These are phyloP conservation scores for Phalacrocorax brasilianus DNA, from an alignment of 2,113 vertebrate genomes.

Conservation along the genomic window DNA sequence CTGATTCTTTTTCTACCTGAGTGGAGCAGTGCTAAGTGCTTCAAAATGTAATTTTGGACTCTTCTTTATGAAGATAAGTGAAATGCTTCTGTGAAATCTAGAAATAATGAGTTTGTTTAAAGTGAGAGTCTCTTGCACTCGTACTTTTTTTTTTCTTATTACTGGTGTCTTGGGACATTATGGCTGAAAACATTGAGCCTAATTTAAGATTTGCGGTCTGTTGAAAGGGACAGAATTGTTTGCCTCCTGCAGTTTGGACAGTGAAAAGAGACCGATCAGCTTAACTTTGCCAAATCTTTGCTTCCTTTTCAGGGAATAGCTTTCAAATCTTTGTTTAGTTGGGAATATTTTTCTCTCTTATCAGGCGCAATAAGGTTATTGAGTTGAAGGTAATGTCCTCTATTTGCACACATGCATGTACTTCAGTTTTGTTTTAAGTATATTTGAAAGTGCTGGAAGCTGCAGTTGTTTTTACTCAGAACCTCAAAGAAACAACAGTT, in stretches of 20 bases:
- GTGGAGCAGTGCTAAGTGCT: not conserved
- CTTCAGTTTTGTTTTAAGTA: not conserved
- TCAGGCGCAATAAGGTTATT: not conserved
- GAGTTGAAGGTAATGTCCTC: not conserved
- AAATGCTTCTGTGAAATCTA: not conserved
- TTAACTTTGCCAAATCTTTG: not conserved
- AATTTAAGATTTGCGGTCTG: not conserved
- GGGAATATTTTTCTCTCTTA: not conserved
- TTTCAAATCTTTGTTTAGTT: constrained; percentile 10
- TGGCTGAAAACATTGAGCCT: not conserved
- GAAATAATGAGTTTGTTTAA: not conserved
- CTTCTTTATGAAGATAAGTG: not conserved
- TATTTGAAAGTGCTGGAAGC: not conserved
- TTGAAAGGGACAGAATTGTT: not conserved
- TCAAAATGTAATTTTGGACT: not conserved
- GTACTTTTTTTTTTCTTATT: not conserved
- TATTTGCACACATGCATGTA: not conserved
- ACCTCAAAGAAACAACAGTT: not conserved
- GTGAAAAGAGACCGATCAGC: not conserved
- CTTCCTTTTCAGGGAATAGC: not conserved
- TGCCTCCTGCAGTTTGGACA: not conserved
- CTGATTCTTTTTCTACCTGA: not conserved
- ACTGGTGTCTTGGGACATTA: not conserved
- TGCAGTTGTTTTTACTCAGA: not conserved
- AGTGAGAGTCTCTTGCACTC: not conserved